phyloP scores from a whole-genome alignment of 2,797 vertebrate genomes.

The Loriculus beryllinus region DNA sequence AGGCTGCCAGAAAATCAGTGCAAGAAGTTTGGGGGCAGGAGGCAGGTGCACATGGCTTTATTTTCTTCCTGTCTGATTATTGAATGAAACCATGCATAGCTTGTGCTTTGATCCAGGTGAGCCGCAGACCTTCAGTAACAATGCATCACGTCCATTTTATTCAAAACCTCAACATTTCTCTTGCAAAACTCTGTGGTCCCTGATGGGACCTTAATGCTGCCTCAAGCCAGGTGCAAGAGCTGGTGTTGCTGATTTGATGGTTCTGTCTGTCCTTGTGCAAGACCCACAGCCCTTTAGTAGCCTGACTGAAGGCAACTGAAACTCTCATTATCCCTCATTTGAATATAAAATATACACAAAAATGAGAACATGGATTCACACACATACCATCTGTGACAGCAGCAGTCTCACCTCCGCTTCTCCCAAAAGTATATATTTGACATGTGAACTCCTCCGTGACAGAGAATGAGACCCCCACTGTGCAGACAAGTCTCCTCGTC shows the following conservation, averaged over 20 bases:
- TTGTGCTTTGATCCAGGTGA: not conserved
- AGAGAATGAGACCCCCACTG: not conserved
- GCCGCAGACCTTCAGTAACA: not conserved
- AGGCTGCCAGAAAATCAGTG: not conserved
- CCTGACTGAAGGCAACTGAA: not conserved
- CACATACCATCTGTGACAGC: not conserved
- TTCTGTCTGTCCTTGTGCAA: not conserved
- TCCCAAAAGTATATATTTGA: not conserved
- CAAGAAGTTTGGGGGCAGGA: not conserved
- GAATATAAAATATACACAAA: not conserved
- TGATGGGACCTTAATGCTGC: not conserved
- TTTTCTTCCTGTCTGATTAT: not conserved
- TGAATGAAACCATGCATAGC: not conserved
- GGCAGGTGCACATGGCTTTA: not conserved
- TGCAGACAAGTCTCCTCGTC: not conserved
- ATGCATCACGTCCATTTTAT: not conserved
- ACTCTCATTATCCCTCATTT: not conserved
- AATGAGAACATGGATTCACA: not conserved
- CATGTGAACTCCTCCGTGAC: not conserved
- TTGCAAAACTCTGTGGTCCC: not conserved
- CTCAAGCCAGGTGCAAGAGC: not conserved
- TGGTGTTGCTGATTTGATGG: not conserved
- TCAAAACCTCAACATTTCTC: not conserved
- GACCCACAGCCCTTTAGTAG: not conserved
- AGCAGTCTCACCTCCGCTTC: not conserved